Evolutionary conservation across 2,888 invertebrate species (phyloP), one percentile per base, ranked within the genome.

Genomic region (Erebia palarica): DNA sequence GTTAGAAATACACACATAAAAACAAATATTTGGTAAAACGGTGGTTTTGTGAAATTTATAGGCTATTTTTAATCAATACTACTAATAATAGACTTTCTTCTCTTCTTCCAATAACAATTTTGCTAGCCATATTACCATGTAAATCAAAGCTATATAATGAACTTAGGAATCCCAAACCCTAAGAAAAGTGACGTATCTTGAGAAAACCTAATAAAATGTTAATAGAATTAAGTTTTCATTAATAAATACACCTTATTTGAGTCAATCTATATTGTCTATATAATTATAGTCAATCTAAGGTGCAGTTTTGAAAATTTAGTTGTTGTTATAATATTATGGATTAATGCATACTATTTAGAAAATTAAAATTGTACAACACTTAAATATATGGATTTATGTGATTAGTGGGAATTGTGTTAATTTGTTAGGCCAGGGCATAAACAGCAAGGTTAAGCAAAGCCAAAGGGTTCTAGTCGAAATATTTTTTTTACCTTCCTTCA

Each of bases 381-480:
- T 3, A 11, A 57, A n/a, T 21, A 14, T 18, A 47, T 47, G 42
- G 44, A 8, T 21, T 27, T 36, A 64, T 14, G 47, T 58, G 47
- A 66, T 58, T 9, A 66, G 10, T 58, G 59, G n/a, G 18, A 16
- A 16, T 21, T 67, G 11, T 67, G 13, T 14, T 58, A 14, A 58
- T 27, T 13, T 27, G 18, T 59, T 57, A 57, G 10, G 47, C 1
- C 9, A 57, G 36, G 65, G 4, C 16, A 65, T 44, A 58, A 47
- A 49, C 49, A 68, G 68, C 68, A 61, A 68, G 42, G 61, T 68
- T 3, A 68, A 68, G 68, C 68, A 42, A 68, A 68, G 60, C 60
- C 4, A 3, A 53, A 61, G 61, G 36, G 18, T 57, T 53, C n/a
- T 44, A 36, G n/a, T 44, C 10, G n/a, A 60, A 59, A 67, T 8